phyloP scores from a whole-genome alignment of 2,113 vertebrate species.

The Osmerus eperlanus region DNA sequence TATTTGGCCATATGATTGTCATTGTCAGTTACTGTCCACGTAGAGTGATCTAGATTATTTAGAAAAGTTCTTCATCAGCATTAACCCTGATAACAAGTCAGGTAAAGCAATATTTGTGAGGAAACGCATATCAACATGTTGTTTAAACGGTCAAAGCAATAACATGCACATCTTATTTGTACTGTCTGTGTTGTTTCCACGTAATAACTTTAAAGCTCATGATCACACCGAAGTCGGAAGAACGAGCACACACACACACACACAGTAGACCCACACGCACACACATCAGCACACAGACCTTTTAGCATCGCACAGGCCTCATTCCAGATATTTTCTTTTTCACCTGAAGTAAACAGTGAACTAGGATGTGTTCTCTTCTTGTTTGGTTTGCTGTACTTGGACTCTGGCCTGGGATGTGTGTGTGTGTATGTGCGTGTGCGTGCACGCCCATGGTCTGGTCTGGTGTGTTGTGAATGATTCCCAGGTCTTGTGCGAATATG shows the following conservation, averaged over 20 bases:
- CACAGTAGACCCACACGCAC: constrained; percentile 8
- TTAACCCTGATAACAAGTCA: too few species aligned
- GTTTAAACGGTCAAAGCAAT: too few species aligned
- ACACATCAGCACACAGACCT: constrained; percentile 12
- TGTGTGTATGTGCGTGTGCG: too few species aligned
- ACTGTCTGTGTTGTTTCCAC: background rate
- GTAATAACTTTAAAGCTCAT: background rate
- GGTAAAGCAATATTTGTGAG: too few species aligned
- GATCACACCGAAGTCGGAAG: background rate
- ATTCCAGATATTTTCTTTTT: too few species aligned
- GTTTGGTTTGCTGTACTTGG: constrained; percentile 52
- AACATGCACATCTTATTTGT: too few species aligned
- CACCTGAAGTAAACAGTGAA: too few species aligned
- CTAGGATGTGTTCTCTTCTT: constrained; percentile 12
- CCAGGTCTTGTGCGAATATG: background rate
- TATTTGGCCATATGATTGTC: too few species aligned
- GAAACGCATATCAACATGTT: too few species aligned
- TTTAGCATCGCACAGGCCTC: background rate
- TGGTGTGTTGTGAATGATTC: background rate
- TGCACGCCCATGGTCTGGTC: background rate
- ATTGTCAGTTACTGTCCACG: too few species aligned
- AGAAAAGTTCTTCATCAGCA: too few species aligned
- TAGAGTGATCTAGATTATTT: too few species aligned
- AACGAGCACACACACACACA: constrained; percentile 9
- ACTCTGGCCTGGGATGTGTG: background rate